These are phyloP conservation scores for Anguilla marmorata DNA, from an alignment of 2,797 vertebrate species.

Conservation along the genomic window DNA sequence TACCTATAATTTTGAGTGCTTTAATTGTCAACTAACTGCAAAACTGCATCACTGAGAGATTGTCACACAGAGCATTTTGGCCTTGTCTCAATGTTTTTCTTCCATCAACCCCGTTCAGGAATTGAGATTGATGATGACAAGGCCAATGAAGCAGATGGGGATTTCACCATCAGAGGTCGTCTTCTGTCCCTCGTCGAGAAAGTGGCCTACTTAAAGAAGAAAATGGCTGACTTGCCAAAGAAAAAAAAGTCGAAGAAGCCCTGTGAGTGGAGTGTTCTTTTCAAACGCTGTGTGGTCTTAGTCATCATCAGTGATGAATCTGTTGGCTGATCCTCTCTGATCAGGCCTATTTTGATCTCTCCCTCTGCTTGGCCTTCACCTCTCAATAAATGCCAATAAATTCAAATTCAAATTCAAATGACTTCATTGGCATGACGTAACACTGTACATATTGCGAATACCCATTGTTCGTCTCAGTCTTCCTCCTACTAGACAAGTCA, in stretches of 20 bases:
- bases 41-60: background rate
- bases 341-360: background rate
- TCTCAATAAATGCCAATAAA: background rate
- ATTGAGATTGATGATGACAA: constrained; percentile 89
- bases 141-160: constrained; percentile 74
- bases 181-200: constrained; percentile 90
- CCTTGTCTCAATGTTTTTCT: background rate
- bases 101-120: constrained; percentile 59
- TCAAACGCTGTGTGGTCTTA: background rate
- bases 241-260: constrained; percentile 81
- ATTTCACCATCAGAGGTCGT: constrained; percentile 87
- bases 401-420: too few relatives aligned
- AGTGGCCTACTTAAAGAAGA: constrained; percentile 87
- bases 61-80: background rate
- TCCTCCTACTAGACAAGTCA: background rate
- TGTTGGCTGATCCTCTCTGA: background rate
- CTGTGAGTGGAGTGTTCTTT: constrained; percentile 70
- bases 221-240: constrained; percentile 76
- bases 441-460: too few relatives aligned
- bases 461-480: background rate
- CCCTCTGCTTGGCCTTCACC: background rate
- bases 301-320: background rate
- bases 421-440: too few relatives aligned
- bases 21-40: background rate
- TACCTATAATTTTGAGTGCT: background rate